These are phyloP conservation scores for Cephus runcator DNA, from an alignment of 2,888 invertebrate genomes.

Conservation along the genomic window DNA sequence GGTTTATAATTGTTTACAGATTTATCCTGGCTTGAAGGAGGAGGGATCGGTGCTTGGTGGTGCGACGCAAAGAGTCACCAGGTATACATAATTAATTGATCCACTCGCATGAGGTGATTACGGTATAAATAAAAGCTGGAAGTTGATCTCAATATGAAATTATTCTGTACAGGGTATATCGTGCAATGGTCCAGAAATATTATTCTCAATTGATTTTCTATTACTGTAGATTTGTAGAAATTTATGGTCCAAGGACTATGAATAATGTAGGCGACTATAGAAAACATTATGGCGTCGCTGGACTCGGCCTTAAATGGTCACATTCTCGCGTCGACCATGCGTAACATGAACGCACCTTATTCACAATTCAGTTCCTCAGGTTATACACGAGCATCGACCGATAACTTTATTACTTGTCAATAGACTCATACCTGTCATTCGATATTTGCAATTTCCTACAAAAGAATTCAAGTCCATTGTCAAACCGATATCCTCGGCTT, in stretches of 20 bases:
- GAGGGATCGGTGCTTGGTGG: slow-evolving; percentile 60
- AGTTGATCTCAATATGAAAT: neutral
- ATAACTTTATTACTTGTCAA: neutral
- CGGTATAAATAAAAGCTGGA: neutral
- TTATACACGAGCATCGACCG: neutral
- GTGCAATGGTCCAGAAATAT: neutral
- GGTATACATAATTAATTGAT: slow-evolving; percentile 38
- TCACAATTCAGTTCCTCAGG: neutral
- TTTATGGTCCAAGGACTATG: neutral
- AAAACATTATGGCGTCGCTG: slow-evolving; percentile 3
- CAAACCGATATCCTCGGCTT: neutral
- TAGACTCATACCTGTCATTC: neutral
- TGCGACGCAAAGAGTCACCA: slow-evolving; percentile 60
- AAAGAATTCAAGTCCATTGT: neutral
- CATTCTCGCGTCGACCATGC: slow-evolving; percentile 31
- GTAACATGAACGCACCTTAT: slow-evolving; percentile 23
- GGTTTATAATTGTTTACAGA: slow-evolving; percentile 42
- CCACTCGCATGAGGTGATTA: neutral
- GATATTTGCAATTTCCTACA: neutral
- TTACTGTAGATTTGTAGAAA: neutral
- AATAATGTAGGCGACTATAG: neutral
- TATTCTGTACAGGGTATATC: neutral
- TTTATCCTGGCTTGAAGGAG: slow-evolving; percentile 60
- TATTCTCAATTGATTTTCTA: neutral
- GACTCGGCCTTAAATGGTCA: slow-evolving; percentile 48